Conservation (phyloP, 2,113 vertebrate genomes). For the Hippocampus mohnikei region DNA sequence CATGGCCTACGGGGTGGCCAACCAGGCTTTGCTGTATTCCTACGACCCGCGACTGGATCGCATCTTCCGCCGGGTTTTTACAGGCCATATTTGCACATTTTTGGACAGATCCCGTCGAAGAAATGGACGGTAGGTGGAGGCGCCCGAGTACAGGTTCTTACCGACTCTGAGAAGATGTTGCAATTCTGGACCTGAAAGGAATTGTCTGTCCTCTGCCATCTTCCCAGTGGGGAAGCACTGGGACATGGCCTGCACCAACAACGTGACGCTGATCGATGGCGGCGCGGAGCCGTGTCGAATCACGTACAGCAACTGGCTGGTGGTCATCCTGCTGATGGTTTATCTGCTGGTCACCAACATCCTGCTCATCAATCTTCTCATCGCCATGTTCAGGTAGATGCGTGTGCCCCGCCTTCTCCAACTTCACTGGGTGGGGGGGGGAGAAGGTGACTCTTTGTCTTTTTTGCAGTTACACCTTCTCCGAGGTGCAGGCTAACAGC, state of each 20-base stretch:
- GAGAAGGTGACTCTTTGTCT: too few relatives aligned
- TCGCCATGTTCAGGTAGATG: constrained; percentile 88
- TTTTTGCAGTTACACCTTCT: constrained; percentile 80
- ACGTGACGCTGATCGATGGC: constrained; percentile 59
- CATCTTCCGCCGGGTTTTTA: constrained; percentile 84
- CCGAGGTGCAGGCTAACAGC: constrained; percentile 83
- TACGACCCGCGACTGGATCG: constrained; percentile 67
- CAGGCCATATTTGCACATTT: constrained; percentile 87
- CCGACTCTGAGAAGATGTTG: too few relatives aligned
- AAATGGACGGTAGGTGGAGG: constrained; percentile 78
- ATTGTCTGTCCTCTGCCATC: neutral
- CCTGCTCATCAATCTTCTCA: constrained; percentile 86
- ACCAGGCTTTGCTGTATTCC: constrained; percentile 81
- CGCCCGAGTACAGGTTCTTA: too few relatives aligned
- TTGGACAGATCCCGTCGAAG: constrained; percentile 84
- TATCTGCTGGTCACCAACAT: constrained; percentile 90
- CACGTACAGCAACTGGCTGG: constrained; percentile 83
- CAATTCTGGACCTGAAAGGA: neutral
- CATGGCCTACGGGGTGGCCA: constrained; percentile 85
- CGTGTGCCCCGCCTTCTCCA: too few relatives aligned
- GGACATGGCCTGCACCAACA: constrained; percentile 69
- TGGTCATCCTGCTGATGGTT: constrained; percentile 80
- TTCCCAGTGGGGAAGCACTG: constrained; percentile 65
- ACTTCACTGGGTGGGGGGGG: too few relatives aligned
- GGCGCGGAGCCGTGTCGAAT: constrained; percentile 72